Evolutionary conservation across 2,797 vertebrate species (phyloP).

Genomic region (Thalassophryne amazonica): DNA sequence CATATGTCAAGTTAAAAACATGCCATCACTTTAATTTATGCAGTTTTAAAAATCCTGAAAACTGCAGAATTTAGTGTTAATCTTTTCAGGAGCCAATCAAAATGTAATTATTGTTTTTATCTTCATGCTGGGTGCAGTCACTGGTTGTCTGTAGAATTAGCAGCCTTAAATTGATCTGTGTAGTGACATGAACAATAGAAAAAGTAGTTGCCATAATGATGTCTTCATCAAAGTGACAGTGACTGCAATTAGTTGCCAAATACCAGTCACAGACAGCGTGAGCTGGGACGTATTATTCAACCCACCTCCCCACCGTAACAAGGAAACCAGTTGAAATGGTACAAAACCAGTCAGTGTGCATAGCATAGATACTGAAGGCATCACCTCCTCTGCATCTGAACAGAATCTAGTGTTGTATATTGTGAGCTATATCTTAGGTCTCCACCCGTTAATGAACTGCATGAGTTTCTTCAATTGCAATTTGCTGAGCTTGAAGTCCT

Average conservation of each 20-base stretch:
- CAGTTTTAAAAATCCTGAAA: conserved; percentile 5
- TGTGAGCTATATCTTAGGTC: conserved; percentile 88
- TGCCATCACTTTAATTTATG: background rate
- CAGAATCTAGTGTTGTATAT: conserved; percentile 14
- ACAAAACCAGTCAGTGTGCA: conserved; percentile 56
- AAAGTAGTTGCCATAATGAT: conserved; percentile 20
- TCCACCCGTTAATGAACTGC: conserved; percentile 97
- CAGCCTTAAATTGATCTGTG: background rate
- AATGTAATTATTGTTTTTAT: too few relatives aligned
- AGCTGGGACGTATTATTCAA: background rate
- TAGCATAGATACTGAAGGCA: conserved; percentile 60
- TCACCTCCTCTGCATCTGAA: conserved; percentile 8
- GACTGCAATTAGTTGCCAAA: conserved; percentile 25
- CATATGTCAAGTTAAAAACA: background rate
- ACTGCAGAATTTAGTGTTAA: background rate
- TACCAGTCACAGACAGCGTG: conserved; percentile 20
- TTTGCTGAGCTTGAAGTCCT: conserved; percentile 97
- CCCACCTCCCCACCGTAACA: conserved; percentile 18
- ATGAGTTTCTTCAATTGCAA: conserved; percentile 98
- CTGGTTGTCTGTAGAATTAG: background rate
- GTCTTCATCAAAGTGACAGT: conserved; percentile 56
- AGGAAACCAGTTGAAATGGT: conserved; percentile 17
- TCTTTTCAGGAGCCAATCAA: conserved; percentile 1
- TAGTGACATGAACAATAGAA: background rate
- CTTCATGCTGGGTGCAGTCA: too few relatives aligned